phyloP scores from a whole-genome alignment of 2,888 invertebrate species.

The Eremobia ochroleuca region DNA sequence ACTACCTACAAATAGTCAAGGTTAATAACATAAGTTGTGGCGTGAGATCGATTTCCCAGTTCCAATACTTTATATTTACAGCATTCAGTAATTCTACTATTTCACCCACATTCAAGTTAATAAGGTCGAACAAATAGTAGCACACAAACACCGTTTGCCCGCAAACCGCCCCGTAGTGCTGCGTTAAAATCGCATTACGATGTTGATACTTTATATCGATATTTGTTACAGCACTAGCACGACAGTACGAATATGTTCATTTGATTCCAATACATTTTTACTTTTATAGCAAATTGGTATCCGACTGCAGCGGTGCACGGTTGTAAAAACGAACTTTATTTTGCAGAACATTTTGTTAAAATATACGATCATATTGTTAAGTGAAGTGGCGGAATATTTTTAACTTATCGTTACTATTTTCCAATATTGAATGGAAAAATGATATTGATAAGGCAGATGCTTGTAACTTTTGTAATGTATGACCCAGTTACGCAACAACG shows the following conservation, averaged over 20 bases:
- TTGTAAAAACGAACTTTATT: conserved; percentile 63
- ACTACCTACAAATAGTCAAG: neutral
- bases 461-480: neutral
- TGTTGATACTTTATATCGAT: conserved; percentile 75
- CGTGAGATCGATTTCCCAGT: neutral
- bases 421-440: conserved; percentile 20
- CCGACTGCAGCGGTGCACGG: conserved; percentile 54
- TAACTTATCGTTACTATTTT: conserved; percentile 44
- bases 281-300: conserved; percentile 66
- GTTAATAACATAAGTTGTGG: neutral
- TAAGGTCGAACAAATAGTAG: conserved; percentile 61
- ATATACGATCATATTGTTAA: conserved; percentile 56
- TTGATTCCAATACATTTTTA: conserved; percentile 66
- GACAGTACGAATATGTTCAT: conserved; percentile 63
- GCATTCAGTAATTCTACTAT: conserved; percentile 39
- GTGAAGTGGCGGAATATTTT: conserved; percentile 50
- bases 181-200: conserved; percentile 81
- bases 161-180: conserved; percentile 72
- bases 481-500: neutral
- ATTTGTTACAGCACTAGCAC: conserved; percentile 70
- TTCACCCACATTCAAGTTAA: conserved; percentile 53
- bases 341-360: conserved; percentile 57
- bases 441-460: conserved; percentile 16
- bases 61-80: conserved; percentile 33
- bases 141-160: conserved; percentile 62